These are phyloP conservation scores for Himalopsyche tibetana DNA, from an alignment of 2,888 invertebrate species.

Conservation along the genomic window DNA sequence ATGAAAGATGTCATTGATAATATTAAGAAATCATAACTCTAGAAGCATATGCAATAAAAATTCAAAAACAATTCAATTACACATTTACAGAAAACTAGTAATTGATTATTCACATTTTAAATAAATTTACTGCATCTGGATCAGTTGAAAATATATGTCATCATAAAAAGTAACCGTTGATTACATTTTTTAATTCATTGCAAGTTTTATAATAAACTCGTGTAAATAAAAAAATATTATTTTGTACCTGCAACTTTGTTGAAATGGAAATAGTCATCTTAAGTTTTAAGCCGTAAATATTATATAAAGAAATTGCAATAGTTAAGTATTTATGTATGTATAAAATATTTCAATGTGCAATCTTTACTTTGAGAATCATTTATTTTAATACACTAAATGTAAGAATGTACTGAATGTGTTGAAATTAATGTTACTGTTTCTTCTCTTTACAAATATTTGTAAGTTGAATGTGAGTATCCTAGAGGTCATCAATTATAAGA, in stretches of 20 bases:
- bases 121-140: too few relatives aligned
- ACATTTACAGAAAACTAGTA: too few relatives aligned
- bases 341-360: constrained; percentile 23
- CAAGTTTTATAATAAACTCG: not conserved
- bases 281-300: too few relatives aligned
- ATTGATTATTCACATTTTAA: too few relatives aligned
- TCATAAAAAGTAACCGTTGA: too few relatives aligned
- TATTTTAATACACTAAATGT: constrained; percentile 30
- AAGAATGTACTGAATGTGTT: constrained; percentile 31
- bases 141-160: not conserved
- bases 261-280: constrained; percentile 7
- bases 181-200: too few relatives aligned
- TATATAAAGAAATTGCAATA: constrained; percentile 3
- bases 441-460: not conserved
- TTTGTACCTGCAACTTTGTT: not conserved
- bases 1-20: too few relatives aligned
- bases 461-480: too few relatives aligned
- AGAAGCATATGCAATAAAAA: too few relatives aligned
- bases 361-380: not conserved
- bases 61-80: too few relatives aligned
- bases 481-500: too few relatives aligned
- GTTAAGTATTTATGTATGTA: constrained; percentile 12
- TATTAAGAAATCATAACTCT: too few relatives aligned
- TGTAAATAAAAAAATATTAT: not conserved
- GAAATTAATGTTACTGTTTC: constrained; percentile 23